Evolutionary conservation across 2,113 vertebrate species (phyloP).

Genomic region (Chloroceryle aenea): DNA sequence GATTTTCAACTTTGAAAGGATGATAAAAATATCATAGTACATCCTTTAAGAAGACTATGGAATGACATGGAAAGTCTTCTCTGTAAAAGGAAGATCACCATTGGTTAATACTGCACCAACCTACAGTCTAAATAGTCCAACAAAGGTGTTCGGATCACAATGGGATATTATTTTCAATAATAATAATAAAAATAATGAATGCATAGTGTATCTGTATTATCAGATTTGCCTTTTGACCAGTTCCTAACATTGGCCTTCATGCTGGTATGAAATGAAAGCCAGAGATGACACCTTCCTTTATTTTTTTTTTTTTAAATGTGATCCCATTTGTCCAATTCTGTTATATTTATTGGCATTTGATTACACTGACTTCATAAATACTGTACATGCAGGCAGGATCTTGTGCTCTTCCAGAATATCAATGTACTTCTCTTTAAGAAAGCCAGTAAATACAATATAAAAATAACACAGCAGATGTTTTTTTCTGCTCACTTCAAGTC

Average conservation of each 20-base stretch:
- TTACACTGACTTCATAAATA: background rate
- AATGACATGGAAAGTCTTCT: background rate
- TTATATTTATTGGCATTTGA: background rate
- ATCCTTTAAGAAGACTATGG: background rate
- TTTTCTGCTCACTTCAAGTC: background rate
- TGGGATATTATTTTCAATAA: background rate
- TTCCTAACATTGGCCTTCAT: background rate
- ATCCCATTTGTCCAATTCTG: background rate
- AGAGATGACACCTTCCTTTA: background rate
- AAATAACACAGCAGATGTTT: background rate
- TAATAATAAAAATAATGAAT: too few species aligned
- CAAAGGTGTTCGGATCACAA: background rate
- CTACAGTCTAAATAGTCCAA: background rate
- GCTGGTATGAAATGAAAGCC: background rate
- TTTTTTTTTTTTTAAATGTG: background rate
- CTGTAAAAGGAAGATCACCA: background rate
- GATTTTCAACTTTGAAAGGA: background rate
- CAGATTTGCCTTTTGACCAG: background rate
- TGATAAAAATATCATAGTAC: background rate
- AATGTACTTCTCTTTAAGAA: background rate
- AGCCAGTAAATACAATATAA: background rate
- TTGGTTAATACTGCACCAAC: background rate
- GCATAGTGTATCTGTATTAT: background rate
- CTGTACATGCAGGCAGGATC: background rate
- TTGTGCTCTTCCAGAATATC: background rate